Evolutionary conservation across 2,113 vertebrate genomes (phyloP), one percentile per base, ranked within the genome.

Genomic region (Lamprologus tigripictilis): DNA sequence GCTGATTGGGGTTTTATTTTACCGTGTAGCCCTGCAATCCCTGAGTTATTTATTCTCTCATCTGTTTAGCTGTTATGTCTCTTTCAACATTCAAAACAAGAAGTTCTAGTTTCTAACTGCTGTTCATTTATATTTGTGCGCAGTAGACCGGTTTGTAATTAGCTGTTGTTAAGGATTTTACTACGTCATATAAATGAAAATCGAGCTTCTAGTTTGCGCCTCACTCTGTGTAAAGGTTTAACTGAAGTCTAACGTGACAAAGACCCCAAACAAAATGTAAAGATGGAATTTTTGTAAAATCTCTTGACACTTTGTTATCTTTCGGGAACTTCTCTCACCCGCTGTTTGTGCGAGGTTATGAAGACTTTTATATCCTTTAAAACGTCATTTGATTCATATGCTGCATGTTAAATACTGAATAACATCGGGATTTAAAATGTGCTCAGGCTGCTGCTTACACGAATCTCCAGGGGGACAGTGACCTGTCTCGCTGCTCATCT

Each of bases 391-490:
- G 9, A 17, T 76, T 26, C 14, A 47, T 19, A 47, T 28, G 42
- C 21, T 76, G 71, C 23, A 28, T 76, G 42, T 49, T 19, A 76
- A 49, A 16, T 11, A 28, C 42, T 49, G 71, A 76, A 28, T 76
- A 47, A 28, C 40, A 47, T 45, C 21, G 5, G 68, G 0, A 28
- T 47, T 17, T 28, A 17, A 45, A 28, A 76, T 76, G 14, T 4
- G 66, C 42, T 13, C 11, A 42, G 33, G 14, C 26, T 51, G 21
- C 2, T 51, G 83, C 94, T 92, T 51, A 96, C 96, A 88, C 89
- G 87, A 97, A 97, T 47, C 91, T 90, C 98, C 98, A 98, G 0
- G 98, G 98, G 0, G 98, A 98, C 93, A 98, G 95, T 80, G 98
- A 98, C 12, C 98, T 94, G 61, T 95, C 88, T 2, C 87, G 91